These are phyloP conservation scores for Perccottus glenii DNA, from an alignment of 2,113 vertebrate species.

Conservation along the genomic window DNA sequence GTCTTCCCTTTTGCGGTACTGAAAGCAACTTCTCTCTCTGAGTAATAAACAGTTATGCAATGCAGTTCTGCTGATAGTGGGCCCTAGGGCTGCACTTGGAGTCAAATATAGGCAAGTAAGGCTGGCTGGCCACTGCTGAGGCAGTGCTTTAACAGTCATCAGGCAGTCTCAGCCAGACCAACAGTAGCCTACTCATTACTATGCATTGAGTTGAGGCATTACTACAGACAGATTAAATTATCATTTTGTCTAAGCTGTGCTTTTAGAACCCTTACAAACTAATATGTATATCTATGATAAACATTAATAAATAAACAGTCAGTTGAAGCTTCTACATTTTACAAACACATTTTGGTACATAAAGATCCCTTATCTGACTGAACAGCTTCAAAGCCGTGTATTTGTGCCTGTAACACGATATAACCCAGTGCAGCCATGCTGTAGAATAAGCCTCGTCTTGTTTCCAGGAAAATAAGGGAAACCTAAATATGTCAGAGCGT, in stretches of 20 bases:
- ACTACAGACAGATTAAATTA: neutral
- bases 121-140: conserved; percentile 42
- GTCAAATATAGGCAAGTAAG: conserved; percentile 46
- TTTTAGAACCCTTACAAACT: no score
- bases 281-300: no score
- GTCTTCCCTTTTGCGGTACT: conserved; percentile 41
- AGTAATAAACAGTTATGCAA: conserved; percentile 73
- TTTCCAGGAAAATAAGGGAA: conserved; percentile 42
- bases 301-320: no score
- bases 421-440: conserved; percentile 9
- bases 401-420: conserved; percentile 9
- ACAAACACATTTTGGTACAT: neutral
- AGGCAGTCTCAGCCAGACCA: conserved; percentile 24
- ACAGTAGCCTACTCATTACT: conserved; percentile 27
- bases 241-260: neutral
- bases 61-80: conserved; percentile 61
- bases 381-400: conserved; percentile 9
- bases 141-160: conserved; percentile 49
- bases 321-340: neutral
- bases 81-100: conserved; percentile 60
- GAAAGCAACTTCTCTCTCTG: conserved; percentile 64
- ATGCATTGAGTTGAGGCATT: conserved; percentile 27
- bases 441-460: conserved; percentile 24
- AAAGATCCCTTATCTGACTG: neutral
- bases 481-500: conserved; percentile 54